Evolutionary conservation across 2,888 invertebrate species (phyloP).

Genomic region (Apodemia zela): DNA sequence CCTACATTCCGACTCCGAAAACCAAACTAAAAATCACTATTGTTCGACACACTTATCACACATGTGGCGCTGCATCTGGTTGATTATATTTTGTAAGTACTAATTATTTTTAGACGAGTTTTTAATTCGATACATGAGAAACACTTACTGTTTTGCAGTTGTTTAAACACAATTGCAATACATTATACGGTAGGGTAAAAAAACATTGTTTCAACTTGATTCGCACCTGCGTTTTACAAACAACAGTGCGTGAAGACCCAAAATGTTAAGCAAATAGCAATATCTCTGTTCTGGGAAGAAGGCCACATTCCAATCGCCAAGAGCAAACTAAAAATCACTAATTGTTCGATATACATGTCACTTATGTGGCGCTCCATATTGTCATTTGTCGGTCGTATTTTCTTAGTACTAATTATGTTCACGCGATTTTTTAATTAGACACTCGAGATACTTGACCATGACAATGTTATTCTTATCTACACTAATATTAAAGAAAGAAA

Average conservation of each 20-base stretch:
- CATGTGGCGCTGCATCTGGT: not conserved
- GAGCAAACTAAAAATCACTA: slow-evolving; percentile 16
- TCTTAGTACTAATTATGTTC: slow-evolving; percentile 26
- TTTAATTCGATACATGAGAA: too few relatives aligned
- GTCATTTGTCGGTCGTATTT: slow-evolving; percentile 19
- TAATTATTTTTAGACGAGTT: not conserved
- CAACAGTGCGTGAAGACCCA: not conserved
- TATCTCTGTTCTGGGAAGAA: slow-evolving; percentile 2
- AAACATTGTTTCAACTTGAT: too few relatives aligned
- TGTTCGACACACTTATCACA: not conserved
- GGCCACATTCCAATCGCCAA: not conserved
- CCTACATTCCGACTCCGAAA: not conserved
- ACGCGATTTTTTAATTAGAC: slow-evolving; percentile 22
- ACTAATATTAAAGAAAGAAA: too few relatives aligned
- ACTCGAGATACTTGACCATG: not conserved
- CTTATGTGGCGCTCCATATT: slow-evolving; percentile 25
- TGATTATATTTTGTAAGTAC: not conserved
- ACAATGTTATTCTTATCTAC: not conserved
- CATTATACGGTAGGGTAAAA: too few relatives aligned
- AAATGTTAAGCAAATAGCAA: not conserved
- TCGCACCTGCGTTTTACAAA: not conserved
- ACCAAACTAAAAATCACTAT: not conserved
- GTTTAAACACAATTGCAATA: too few relatives aligned
- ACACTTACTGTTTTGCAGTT: too few relatives aligned
- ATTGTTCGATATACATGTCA: slow-evolving; percentile 20